Percentiles rank a stretch among this genome's conserved stretches.
Evolutionary conservation across 2,113 vertebrate species (phyloP).

Genomic region (Ranitomeya variabilis): DNA sequence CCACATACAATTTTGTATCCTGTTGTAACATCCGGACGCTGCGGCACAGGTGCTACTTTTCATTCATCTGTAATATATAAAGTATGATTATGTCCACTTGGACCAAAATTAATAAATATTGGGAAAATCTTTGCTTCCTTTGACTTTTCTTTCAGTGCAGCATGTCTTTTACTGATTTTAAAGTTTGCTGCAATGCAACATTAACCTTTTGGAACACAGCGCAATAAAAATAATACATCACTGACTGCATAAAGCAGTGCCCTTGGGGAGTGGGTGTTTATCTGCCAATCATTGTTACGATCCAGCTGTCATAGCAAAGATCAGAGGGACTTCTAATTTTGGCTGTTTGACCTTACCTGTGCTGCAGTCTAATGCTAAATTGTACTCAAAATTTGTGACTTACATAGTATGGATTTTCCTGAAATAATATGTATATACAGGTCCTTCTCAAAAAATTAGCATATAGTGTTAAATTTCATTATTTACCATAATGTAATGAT

Average conservation of each 20-base stretch:
- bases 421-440: too few relatives aligned
- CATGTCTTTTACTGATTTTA: not conserved
- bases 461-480: too few relatives aligned
- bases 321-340: too few relatives aligned
- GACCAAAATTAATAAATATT: conserved; percentile 14
- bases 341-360: too few relatives aligned
- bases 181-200: not conserved
- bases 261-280: not conserved
- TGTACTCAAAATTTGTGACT: too few relatives aligned
- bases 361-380: too few relatives aligned
- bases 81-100: not conserved
- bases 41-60: conserved; percentile 37
- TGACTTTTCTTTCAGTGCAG: not conserved
- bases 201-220: not conserved
- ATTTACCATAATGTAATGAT: too few relatives aligned
- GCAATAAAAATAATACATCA: not conserved
- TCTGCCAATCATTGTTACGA: not conserved
- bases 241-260: not conserved
- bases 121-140: not conserved
- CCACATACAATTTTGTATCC: not conserved
- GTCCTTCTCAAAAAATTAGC: too few relatives aligned
- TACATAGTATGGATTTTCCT: too few relatives aligned
- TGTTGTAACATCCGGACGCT: not conserved
- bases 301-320: too few relatives aligned
- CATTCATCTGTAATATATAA: not conserved